Evolutionary conservation across 2,113 vertebrate genomes (phyloP).

Genomic region (Dipodomys ordii): DNA sequence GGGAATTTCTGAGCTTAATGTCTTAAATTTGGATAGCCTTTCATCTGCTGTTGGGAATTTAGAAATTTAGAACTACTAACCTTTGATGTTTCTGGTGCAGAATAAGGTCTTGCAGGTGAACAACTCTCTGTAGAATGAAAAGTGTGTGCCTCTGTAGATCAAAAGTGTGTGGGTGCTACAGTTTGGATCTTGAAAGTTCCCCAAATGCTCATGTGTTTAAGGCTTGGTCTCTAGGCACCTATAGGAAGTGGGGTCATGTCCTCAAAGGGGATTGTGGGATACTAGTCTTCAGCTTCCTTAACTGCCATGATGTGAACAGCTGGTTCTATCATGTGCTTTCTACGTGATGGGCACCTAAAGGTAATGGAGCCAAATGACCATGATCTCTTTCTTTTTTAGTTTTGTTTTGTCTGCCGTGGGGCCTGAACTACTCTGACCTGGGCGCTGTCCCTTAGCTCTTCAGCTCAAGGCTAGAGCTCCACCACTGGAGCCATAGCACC

Average conservation of each 20-base stretch:
- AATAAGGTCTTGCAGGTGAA: neutral
- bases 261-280: neutral
- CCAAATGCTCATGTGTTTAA: neutral
- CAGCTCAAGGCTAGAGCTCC: too few relatives aligned
- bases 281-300: neutral
- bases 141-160: neutral
- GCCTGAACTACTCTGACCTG: too few relatives aligned
- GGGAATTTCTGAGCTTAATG: constrained; percentile 8
- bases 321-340: neutral
- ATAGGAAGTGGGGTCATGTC: neutral
- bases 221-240: neutral
- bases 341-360: neutral
- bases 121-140: neutral
- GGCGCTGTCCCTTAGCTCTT: too few relatives aligned
- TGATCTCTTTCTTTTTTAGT: neutral
- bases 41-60: neutral
- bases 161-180: neutral
- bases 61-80: neutral
- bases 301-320: neutral
- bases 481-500: too few relatives aligned
- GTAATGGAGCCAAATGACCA: neutral
- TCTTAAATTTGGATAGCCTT: constrained; percentile 4
- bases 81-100: neutral
- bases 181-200: neutral
- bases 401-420: too few relatives aligned